Evolutionary conservation across 2,797 vertebrate species (phyloP).

Genomic region (Neoniphon sammara): DNA sequence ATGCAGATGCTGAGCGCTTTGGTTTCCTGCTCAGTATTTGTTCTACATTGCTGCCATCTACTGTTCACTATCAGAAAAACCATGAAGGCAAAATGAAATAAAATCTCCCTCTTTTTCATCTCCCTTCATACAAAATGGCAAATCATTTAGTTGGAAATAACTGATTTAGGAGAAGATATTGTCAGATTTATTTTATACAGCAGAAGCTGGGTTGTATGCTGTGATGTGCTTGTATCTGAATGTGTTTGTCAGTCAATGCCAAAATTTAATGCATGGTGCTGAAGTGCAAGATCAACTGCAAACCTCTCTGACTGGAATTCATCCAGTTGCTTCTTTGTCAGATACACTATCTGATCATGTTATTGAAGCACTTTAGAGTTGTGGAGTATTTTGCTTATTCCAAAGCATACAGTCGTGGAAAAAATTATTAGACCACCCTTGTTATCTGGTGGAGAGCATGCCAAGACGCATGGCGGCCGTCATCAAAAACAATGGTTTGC

Average conservation of each 20-base stretch:
- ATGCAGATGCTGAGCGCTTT: background rate
- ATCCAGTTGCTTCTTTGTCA: slow-evolving; percentile 34
- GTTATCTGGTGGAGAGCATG: too few relatives aligned
- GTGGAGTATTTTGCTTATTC: slow-evolving; percentile 14
- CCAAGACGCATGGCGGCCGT: too few relatives aligned
- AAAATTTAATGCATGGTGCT: slow-evolving; percentile 40
- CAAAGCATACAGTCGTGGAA: too few relatives aligned
- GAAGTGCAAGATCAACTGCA: slow-evolving; percentile 36
- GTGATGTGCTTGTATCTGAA: slow-evolving; percentile 43
- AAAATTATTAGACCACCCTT: too few relatives aligned
- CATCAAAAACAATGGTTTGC: too few relatives aligned
- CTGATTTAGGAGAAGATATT: background rate
- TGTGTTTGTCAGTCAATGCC: slow-evolving; percentile 44
- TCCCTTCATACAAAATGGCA: background rate
- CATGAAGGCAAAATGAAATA: slow-evolving; percentile 11
- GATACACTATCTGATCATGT: slow-evolving; percentile 50
- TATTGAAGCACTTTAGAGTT: slow-evolving; percentile 46
- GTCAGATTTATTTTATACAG: slow-evolving; percentile 51
- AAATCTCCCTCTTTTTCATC: background rate
- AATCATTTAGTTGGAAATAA: slow-evolving; percentile 2
- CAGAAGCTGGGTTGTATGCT: slow-evolving; percentile 46
- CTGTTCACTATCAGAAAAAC: slow-evolving; percentile 60
- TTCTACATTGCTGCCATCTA: slow-evolving; percentile 76
- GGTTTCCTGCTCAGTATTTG: slow-evolving; percentile 41
- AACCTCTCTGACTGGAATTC: slow-evolving; percentile 57